Conservation (phyloP, 2,113 vertebrate genomes). For the Echinops telfairi region DNA sequence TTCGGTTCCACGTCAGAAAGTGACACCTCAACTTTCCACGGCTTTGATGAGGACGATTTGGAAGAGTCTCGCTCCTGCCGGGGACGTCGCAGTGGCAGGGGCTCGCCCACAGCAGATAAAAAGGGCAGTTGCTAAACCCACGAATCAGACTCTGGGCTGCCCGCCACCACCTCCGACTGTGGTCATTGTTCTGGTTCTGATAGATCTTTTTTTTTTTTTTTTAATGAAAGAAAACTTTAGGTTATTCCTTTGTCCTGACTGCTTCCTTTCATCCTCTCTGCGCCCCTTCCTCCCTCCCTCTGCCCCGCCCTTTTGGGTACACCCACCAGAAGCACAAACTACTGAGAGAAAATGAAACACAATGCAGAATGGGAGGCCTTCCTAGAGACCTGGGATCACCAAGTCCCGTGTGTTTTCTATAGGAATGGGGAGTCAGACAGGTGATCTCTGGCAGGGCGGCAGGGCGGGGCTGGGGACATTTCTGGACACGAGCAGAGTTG, state of each 20-base stretch:
- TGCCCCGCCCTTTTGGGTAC: conserved; percentile 57
- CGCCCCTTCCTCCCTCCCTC: conserved; percentile 56
- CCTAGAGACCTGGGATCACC: conserved; percentile 76
- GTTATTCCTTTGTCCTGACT: conserved; percentile 66
- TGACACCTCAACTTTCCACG: conserved; percentile 99
- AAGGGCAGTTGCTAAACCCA: conserved; percentile 89
- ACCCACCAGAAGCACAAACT: conserved; percentile 88
- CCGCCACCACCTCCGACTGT: conserved; percentile 85
- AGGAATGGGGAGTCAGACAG: conserved; percentile 71
- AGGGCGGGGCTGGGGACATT: conserved; percentile 34
- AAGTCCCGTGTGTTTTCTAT: conserved; percentile 84
- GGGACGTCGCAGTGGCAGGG: conserved; percentile 91
- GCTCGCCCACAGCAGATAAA: conserved; percentile 94
- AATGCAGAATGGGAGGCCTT: conserved; percentile 79
- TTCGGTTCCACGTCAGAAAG: conserved; percentile 99
- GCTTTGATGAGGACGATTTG: conserved; percentile 98
- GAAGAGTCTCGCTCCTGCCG: conserved; percentile 93
- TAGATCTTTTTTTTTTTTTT: conserved; percentile 32
- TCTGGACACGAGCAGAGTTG: conserved; percentile 86
- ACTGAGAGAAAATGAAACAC: conserved; percentile 83
- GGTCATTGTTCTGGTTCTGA: conserved; percentile 85
- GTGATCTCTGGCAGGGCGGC: conserved; percentile 22
- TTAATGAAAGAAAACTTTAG: conserved; percentile 74
- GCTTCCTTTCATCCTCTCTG: conserved; percentile 50
- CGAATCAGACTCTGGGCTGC: conserved; percentile 83